Percentiles rank a stretch among this genome's conserved stretches.
Conservation (phyloP, 2,113 vertebrate genomes). For the Neodon shergylaensis region DNA sequence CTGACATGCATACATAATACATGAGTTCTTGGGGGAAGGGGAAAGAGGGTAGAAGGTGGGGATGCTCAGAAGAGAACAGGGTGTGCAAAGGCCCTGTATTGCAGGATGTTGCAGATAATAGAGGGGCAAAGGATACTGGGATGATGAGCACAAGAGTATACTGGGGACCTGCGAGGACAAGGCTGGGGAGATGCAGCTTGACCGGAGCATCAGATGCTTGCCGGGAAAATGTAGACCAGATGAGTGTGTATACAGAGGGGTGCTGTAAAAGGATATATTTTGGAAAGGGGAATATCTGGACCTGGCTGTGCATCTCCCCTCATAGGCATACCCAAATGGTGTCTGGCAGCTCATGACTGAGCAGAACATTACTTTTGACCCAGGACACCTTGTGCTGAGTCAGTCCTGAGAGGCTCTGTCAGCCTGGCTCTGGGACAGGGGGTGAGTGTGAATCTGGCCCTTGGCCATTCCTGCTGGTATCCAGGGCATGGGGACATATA, state of each 20-base stretch:
- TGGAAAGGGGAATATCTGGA: too few species aligned
- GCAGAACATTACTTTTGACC: not conserved
- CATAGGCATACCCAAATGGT: not conserved
- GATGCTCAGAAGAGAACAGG: not conserved
- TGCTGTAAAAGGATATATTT: not conserved
- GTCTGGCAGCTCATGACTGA: not conserved
- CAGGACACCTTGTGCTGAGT: not conserved
- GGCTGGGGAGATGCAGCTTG: not conserved
- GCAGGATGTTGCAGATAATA: not conserved
- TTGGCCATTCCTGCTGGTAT: not conserved
- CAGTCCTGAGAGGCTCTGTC: not conserved
- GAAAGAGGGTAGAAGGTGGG: not conserved
- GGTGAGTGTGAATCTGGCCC: not conserved
- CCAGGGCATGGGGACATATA: not conserved
- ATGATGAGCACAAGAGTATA: not conserved
- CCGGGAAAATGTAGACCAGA: not conserved
- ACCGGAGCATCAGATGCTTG: not conserved
- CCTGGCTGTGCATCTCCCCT: not conserved
- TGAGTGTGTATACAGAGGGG: too few species aligned
- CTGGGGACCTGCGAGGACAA: rapidly evolving
- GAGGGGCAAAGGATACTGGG: rapidly evolving
- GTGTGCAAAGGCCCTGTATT: not conserved
- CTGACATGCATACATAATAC: not conserved
- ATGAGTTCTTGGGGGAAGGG: not conserved
- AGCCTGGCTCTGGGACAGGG: not conserved